Base-by-base conservation (phyloP, 2,797 vertebrate genomes). In the Sebastes aleutianus region DNA sequence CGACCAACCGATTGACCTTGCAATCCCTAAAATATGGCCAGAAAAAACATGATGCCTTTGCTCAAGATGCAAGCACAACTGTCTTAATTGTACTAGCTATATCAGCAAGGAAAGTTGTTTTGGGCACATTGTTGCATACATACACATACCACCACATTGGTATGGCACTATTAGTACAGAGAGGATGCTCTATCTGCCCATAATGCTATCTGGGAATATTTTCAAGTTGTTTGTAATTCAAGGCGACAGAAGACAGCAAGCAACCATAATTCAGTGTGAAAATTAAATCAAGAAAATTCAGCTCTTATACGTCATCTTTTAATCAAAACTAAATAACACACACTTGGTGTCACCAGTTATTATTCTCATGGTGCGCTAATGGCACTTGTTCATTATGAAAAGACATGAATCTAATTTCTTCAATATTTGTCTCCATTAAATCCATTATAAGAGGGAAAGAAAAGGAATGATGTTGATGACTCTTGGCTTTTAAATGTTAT, bases 371-470 rank as follows among this genome's bases (percentile, higher is more conserved):
- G 67, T 70, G 80, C 1, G 2, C 69, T 73, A 83, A 85, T 84
- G 61, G 18, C 66, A 80, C 70, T 82, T 43, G 20, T 85, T 88
- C 79, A 85, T 83, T 82, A 82, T 89, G 76, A 85, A 80, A 84
- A 82, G 59, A 74, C 83, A 84, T 79, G 57, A 76, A 84, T 88
- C 34, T 77, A 74, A 91, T 90, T 85, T 79, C 18, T 76, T 85
- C 50, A 75, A 74, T 84, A 80, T 86, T 85, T 88, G 47, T 81
- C 80, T 74, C 26, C 73, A 74, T 88, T 43, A 86, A 71, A 85
- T 50, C 29, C 27, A 58, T 83, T 74, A 77, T 20, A 57, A 61
- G 53, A 71, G 2, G 18, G 6, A 14, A 65, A 65, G 36, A 50
- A 64, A 59, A 36, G 1, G 16, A 58, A 74, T 53, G 8, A 27